Evolutionary conservation across 2,888 invertebrate genomes (phyloP).

Genomic region (Chaitophorus viminalis): DNA sequence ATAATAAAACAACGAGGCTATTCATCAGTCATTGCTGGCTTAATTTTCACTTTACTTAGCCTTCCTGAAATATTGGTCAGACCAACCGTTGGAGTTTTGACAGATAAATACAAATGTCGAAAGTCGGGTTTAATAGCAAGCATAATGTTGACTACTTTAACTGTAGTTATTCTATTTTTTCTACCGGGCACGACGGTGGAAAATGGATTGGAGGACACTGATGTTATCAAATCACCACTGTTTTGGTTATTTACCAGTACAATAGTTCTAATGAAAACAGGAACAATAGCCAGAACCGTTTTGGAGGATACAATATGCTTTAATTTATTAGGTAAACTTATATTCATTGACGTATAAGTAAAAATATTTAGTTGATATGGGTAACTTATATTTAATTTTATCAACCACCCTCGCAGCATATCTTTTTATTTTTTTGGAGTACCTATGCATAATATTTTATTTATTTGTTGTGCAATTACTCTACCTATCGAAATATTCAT

Average conservation of each 20-base stretch:
- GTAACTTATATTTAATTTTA: no score
- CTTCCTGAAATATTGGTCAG: conserved; percentile 83
- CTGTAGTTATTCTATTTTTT: not conserved
- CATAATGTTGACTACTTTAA: not conserved
- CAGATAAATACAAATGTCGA: conserved; percentile 80
- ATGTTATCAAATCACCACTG: not conserved
- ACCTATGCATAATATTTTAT: no score
- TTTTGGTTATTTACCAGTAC: conserved; percentile 40
- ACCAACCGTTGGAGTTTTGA: conserved; percentile 81
- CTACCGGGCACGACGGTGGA: not conserved
- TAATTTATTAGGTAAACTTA: conserved; percentile 52
- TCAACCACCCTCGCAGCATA: no score
- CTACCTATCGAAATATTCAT: no score
- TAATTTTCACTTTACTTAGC: conserved; percentile 81
- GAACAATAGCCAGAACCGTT: not conserved
- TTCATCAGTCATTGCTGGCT: conserved; percentile 79
- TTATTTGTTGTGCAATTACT: no score
- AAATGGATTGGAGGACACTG: not conserved
- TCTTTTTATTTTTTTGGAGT: no score
- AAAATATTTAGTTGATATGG: no score
- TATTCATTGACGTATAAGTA: no score
- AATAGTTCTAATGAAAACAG: conserved; percentile 3
- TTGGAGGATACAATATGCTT: conserved; percentile 60
- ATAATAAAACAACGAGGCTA: conserved; percentile 84
- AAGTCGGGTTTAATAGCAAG: conserved; percentile 73